Conservation (phyloP, 2,797 vertebrate genomes). For the Sphenopsis melanotis region DNA sequence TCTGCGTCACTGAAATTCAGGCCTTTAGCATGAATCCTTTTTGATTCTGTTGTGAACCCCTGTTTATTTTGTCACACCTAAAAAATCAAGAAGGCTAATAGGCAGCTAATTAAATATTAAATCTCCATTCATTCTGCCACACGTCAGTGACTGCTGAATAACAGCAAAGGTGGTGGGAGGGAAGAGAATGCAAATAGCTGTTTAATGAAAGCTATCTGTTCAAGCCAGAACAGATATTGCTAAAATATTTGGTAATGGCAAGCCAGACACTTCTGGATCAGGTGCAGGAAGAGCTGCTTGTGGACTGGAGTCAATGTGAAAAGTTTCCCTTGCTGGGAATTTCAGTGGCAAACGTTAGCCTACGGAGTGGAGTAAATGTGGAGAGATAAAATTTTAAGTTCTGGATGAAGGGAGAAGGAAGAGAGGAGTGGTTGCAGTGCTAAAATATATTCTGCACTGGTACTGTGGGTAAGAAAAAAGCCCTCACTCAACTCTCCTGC, state of each 20-base stretch:
- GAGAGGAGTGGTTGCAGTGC: not conserved
- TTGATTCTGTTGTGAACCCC: not conserved
- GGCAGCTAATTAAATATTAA: slow-evolving; percentile 4
- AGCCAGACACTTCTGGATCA: not conserved
- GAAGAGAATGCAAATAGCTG: not conserved
- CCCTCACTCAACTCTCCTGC: not conserved
- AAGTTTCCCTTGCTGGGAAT: not conserved
- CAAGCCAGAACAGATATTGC: not conserved
- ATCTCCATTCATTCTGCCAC: not conserved
- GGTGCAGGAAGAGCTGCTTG: not conserved
- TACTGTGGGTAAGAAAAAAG: not conserved
- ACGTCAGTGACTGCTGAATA: not conserved
- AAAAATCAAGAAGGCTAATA: not conserved
- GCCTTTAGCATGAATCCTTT: not conserved
- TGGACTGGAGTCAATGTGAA: not conserved
- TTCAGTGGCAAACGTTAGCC: not conserved
- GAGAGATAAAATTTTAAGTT: not conserved
- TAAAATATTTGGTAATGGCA: not conserved
- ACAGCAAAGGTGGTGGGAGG: not conserved
- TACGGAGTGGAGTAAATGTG: not conserved
- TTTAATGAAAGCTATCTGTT: not conserved
- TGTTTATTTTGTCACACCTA: not conserved
- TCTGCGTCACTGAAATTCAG: not conserved
- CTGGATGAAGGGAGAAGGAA: not conserved
- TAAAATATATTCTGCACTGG: rapidly evolving